Percentiles rank a stretch among this genome's conserved stretches.
Conservation (phyloP, 2,888 invertebrate genomes). For the Acrocera orbiculus region DNA sequence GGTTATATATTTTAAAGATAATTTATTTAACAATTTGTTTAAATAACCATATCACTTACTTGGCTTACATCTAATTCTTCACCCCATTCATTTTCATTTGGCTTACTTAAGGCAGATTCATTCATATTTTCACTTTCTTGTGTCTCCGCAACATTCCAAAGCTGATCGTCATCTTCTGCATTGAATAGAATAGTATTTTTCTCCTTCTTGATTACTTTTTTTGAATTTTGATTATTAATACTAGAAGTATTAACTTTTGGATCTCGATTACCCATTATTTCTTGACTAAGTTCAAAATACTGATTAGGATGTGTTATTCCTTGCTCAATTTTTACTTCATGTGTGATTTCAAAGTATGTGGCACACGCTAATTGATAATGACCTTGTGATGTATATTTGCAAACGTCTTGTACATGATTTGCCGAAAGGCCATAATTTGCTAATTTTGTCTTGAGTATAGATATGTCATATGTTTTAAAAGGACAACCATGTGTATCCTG, state of each 20-base stretch:
- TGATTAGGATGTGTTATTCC: constrained; percentile 82
- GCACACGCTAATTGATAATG: constrained; percentile 84
- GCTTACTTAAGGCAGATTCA: constrained; percentile 1
- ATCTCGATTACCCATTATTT: constrained; percentile 30
- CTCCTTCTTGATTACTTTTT: constrained; percentile 4
- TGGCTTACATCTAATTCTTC: not conserved
- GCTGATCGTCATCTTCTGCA: constrained; percentile 26
- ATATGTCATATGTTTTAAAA: constrained; percentile 61
- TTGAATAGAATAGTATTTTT: constrained; percentile 12
- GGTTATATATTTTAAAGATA: too few relatives aligned
- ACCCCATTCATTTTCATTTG: constrained; percentile 1
- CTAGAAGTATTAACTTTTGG: constrained; percentile 5
- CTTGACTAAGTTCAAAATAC: constrained; percentile 69
- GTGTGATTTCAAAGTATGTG: constrained; percentile 62
- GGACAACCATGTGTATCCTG: constrained; percentile 82
- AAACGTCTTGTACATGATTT: constrained; percentile 49
- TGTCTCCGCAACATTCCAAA: constrained; percentile 27
- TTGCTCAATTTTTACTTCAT: constrained; percentile 43
- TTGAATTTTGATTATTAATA: not conserved
- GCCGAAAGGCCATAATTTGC: constrained; percentile 44
- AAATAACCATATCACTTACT: too few relatives aligned
- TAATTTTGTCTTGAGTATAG: constrained; percentile 53
- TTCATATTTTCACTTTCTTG: constrained; percentile 18
- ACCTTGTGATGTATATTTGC: constrained; percentile 51
- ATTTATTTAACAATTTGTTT: too few relatives aligned